These are phyloP conservation scores for Mormyrus iriodes DNA, from an alignment of 2,113 vertebrate genomes.

Conservation along the genomic window DNA sequence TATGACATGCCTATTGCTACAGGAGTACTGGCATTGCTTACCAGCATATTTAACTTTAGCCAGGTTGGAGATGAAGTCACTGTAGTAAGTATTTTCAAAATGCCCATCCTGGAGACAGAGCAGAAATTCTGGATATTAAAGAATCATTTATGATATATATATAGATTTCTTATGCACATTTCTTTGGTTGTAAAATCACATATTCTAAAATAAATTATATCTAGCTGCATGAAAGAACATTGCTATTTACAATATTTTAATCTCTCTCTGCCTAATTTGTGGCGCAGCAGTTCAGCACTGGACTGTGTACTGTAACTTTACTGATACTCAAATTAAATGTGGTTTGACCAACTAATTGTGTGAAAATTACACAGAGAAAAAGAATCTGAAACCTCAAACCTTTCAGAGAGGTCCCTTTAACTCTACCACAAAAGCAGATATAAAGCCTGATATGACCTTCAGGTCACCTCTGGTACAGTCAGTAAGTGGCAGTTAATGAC, in stretches of 20 bases:
- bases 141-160: background rate
- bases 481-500: background rate
- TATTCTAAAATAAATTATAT: background rate
- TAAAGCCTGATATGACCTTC: background rate
- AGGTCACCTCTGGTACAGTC: background rate
- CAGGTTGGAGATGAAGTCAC: slow-evolving; percentile 72
- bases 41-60: slow-evolving; percentile 70
- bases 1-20: background rate
- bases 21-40: slow-evolving; percentile 36
- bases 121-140: slow-evolving; percentile 16
- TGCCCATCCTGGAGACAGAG: slow-evolving; percentile 62
- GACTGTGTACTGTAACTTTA: background rate
- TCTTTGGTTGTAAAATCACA: background rate
- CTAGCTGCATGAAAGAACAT: background rate
- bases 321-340: background rate
- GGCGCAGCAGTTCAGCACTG: background rate
- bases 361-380: background rate
- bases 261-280: background rate
- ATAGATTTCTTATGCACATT: background rate
- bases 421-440: background rate
- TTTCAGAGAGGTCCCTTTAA: background rate
- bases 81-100: slow-evolving; percentile 86
- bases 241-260: background rate
- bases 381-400: background rate
- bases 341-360: background rate